Percentiles rank a stretch among this genome's conserved stretches.
Conservation (phyloP, 2,797 vertebrate species). For the Chiroxiphia lanceolata region DNA sequence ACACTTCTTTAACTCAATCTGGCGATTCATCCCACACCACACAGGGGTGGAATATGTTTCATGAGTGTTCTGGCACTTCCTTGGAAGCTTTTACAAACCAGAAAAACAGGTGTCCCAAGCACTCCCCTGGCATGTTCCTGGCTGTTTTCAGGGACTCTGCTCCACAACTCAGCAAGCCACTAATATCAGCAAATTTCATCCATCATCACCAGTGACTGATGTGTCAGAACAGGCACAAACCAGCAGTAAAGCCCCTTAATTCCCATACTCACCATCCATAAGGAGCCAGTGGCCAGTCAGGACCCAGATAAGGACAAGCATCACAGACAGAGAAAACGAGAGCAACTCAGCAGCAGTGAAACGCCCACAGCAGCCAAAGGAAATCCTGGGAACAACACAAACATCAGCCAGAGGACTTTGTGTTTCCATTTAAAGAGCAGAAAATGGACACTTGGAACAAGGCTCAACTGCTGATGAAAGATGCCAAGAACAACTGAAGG, state of each 20-base stretch:
- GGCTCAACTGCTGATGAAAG: slow-evolving; percentile 2
- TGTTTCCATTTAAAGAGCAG: slow-evolving; percentile 1
- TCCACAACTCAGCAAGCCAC: background rate
- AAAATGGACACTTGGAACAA: background rate
- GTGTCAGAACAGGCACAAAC: background rate
- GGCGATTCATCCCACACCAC: background rate
- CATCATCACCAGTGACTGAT: background rate
- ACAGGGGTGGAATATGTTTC: background rate
- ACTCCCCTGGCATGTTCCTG: background rate
- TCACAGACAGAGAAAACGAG: slow-evolving; percentile 94
- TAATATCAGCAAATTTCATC: background rate
- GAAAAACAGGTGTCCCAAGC: slow-evolving; percentile 38
- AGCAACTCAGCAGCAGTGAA: slow-evolving; percentile 97
- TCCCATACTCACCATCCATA: slow-evolving; percentile 89
- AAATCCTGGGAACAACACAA: slow-evolving; percentile 84
- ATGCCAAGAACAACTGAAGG: slow-evolving; percentile 35
- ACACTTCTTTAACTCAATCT: background rate
- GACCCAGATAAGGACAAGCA: slow-evolving; percentile 99
- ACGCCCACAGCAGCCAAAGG: slow-evolving; percentile 97
- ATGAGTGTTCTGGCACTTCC: background rate
- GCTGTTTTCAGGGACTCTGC: background rate
- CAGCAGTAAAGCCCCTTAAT: background rate
- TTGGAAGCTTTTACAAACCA: slow-evolving; percentile 26
- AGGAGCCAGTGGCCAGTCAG: slow-evolving; percentile 99
- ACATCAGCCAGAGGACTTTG: background rate